Evolutionary conservation across 2,888 invertebrate genomes (phyloP), one percentile per base, ranked within the genome.

Genomic region (Myopa tessellatipennis): DNA sequence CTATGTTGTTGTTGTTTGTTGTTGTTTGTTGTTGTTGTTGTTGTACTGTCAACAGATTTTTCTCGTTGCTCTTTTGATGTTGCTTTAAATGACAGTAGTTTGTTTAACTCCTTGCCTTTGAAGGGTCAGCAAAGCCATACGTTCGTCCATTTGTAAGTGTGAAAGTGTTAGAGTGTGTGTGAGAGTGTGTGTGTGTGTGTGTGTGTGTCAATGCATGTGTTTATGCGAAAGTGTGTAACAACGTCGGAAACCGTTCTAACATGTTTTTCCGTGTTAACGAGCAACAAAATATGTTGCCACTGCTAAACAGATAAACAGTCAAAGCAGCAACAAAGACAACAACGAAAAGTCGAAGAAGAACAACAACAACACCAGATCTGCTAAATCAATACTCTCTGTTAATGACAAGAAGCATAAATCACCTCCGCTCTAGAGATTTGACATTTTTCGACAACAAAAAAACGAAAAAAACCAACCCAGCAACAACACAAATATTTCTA

Each of bases 381-480:
- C 55, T 55, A n/a, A 55, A 55, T 55, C 55, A 55, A 68, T 68
- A 34, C 1, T 26, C 50, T 68, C 58, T 55, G 71, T 38, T 71
- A 71, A 71, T 71, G 71, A 71, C 71, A 71, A 55, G 71, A 71
- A 38, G 36, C 71, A 71, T 71, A 58, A 71, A 71, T 71, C 71
- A 71, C 34, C 40, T 52, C 58, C 6, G n/a, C 55, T 55, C 58
- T 55, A 26, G 8, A 71, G 71, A 34, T 58, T 58, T 52, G 71
- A 71, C 71, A 71, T 26, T 58, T 58, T 71, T 52, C 68, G 16
- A 34, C 3, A 50, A n/a, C n/a, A 45, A 45, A 68, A 65, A 10
- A 16, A 61, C 8, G 61, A 34, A 18, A 18, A 65, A 65, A 61
- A 26, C 1, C 18, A 26, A 61, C 26, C 18, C 4, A 61, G 10